Conservation (phyloP, 2,797 vertebrate species). For the Phataginus tricuspis region DNA sequence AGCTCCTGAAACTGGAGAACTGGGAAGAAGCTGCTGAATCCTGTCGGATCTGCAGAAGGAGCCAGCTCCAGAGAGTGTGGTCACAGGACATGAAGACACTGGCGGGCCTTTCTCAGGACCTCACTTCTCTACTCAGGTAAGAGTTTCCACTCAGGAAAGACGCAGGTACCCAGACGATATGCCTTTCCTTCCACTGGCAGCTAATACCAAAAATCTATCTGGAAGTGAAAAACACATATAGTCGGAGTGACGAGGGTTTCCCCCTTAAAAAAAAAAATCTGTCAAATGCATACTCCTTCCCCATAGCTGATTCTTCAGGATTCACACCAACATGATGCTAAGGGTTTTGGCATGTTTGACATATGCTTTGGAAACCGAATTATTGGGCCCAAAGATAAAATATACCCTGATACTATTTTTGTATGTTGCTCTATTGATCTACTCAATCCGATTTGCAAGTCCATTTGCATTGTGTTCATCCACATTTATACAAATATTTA, state of each 20-base stretch:
- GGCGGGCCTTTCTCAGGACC: not conserved
- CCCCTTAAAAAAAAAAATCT: not conserved
- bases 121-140: not conserved
- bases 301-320: not conserved
- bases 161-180: not conserved
- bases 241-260: not conserved
- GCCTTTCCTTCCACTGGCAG: not conserved
- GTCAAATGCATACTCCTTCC: not conserved
- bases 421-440: not conserved
- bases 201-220: not conserved
- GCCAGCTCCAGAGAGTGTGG: fast-evolving
- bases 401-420: not conserved
- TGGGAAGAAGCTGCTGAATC: not conserved
- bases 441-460: not conserved
- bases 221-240: not conserved
- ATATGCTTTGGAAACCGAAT: not conserved
- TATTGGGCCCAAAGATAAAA: not conserved
- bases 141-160: not conserved
- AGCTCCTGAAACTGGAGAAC: not conserved
- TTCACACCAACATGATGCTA: not conserved
- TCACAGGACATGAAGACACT: not conserved
- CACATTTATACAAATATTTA: not conserved
- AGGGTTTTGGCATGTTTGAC: not conserved
- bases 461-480: not conserved
- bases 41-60: not conserved